phyloP scores from a whole-genome alignment of 2,113 vertebrate species.

The Theristicus caerulescens region DNA sequence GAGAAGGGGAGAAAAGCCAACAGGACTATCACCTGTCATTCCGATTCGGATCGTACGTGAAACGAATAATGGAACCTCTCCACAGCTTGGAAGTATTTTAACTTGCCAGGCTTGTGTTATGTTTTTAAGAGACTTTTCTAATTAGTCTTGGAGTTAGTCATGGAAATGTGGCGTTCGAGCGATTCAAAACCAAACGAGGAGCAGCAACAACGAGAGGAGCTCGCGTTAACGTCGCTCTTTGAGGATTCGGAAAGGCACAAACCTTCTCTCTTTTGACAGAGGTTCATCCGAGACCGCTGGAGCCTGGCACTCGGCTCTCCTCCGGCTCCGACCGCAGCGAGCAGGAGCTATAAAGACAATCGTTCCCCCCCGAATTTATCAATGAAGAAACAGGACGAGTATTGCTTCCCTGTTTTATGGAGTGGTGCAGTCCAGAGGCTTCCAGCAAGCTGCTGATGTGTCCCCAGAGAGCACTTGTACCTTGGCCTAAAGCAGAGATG shows the following conservation, averaged over 20 bases:
- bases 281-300: neutral
- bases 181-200: neutral
- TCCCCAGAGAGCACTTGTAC: neutral
- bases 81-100: neutral
- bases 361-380: neutral
- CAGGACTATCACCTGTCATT: neutral
- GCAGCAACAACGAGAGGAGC: neutral
- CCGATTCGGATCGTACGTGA: fast-evolving
- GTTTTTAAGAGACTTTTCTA: neutral
- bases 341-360: neutral
- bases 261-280: neutral
- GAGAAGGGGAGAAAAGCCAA: neutral
- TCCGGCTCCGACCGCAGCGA: neutral
- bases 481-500: neutral
- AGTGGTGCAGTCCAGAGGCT: neutral
- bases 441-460: neutral
- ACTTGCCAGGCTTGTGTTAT: neutral
- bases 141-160: neutral
- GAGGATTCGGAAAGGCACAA: neutral
- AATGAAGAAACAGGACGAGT: fast-evolving
- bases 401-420: fast-evolving
- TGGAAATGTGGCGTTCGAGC: neutral
- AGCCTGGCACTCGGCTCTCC: neutral
- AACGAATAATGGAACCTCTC: neutral
- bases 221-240: fast-evolving